A percentile compares a stretch with the other conserved stretches of the same genome.
phyloP scores from a whole-genome alignment of 2,113 vertebrate genomes.

The Plectropomus leopardus region DNA sequence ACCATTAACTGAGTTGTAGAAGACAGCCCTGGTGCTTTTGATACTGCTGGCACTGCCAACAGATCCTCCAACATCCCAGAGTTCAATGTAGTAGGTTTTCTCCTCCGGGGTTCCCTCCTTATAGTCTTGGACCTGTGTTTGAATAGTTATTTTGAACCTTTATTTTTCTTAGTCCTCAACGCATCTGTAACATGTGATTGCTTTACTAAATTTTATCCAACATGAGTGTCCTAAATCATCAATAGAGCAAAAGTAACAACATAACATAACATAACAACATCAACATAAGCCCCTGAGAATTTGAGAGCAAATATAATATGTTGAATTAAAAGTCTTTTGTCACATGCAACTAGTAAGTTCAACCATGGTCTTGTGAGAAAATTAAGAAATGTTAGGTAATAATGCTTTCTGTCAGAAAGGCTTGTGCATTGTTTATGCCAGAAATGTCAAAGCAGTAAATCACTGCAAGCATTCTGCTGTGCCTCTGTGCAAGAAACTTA shows the following conservation, averaged over 20 bases:
- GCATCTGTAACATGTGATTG: not conserved
- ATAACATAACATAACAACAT: no score
- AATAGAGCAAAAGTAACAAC: not conserved
- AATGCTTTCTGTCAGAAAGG: no score
- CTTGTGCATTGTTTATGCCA: no score
- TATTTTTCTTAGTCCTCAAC: not conserved
- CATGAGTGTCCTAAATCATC: not conserved
- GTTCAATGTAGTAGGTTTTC: slow-evolving; percentile 96
- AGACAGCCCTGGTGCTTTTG: slow-evolving; percentile 97
- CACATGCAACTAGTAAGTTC: no score
- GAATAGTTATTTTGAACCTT: not conserved
- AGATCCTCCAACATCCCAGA: slow-evolving; percentile 98
- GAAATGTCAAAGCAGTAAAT: no score
- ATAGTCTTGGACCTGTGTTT: slow-evolving; percentile 94
- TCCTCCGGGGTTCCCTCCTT: slow-evolving; percentile 98
- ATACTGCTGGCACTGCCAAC: slow-evolving; percentile 94
- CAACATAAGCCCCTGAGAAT: no score
- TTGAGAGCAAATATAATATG: no score
- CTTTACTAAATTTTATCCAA: not conserved
- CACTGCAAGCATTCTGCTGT: no score
- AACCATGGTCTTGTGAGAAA: no score
- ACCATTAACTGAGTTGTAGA: slow-evolving; percentile 98
- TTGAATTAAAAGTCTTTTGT: no score
- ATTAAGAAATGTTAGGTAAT: no score
- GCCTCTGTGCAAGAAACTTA: no score